Conservation (phyloP, 2,113 vertebrate species). For the Macrotus californicus region DNA sequence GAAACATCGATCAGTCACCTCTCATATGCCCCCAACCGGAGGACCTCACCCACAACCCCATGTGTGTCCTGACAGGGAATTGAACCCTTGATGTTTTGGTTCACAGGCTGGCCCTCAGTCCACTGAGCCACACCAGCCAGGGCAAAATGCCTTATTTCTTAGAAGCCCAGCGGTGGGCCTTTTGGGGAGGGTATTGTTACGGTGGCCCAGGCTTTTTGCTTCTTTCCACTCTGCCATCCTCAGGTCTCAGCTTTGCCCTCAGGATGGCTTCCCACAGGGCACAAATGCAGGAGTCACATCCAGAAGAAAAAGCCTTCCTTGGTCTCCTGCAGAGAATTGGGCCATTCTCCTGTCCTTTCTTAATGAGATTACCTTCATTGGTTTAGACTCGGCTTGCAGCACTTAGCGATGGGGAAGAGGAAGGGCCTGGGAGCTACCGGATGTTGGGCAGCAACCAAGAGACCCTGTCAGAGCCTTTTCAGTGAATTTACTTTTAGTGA, state of each 20-base stretch:
- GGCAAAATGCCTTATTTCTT: not conserved
- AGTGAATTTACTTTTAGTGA: not conserved
- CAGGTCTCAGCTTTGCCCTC: not conserved
- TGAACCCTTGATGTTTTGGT: rapidly evolving
- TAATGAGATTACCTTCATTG: not conserved
- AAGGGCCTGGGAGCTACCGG: not conserved
- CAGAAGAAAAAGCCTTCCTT: not conserved
- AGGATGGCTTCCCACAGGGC: not conserved
- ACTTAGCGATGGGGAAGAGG: not conserved
- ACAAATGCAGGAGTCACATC: not conserved
- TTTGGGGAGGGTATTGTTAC: not conserved
- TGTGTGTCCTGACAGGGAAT: too few relatives aligned
- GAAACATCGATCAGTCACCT: too few relatives aligned
- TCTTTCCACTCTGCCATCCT: not conserved
- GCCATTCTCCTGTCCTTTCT: not conserved
- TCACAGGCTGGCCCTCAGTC: too few relatives aligned
- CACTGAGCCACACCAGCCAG: too few relatives aligned
- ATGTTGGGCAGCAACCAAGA: not conserved
- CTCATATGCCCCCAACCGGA: too few relatives aligned
- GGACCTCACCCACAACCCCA: too few relatives aligned
- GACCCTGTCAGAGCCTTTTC: not conserved
- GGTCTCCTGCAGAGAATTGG: not conserved
- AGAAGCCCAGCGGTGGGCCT: not conserved
- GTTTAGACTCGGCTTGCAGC: not conserved
- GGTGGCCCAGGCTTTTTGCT: not conserved